Evolutionary conservation across 2,797 vertebrate genomes (phyloP), one percentile per base, ranked within the genome.

Genomic region (Serranus cabrilla): DNA sequence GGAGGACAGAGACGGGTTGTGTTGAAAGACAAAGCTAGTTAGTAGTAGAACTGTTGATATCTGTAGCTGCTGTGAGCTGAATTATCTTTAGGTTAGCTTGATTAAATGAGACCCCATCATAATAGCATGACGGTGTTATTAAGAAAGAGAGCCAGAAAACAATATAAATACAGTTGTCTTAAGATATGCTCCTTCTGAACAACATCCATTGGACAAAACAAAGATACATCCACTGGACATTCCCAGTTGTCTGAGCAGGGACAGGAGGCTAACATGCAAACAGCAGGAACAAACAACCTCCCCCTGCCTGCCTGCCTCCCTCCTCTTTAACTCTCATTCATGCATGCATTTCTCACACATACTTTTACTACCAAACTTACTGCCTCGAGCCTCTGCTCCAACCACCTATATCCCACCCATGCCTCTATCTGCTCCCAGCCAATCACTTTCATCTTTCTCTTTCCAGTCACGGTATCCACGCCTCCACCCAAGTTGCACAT

Each of bases 401-500:
- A 10, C 46, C 50, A 64, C 65, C 65, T 62, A 18, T 66, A 12
- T 57, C 54, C n/a, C 34, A 12, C 47, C 40, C 1, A 8, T 20
- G 42, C 49, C 74, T 63, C 51, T 37, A 55, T 62, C 46, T 59
- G 23, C 65, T 62, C n/a, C 21, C 40, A 60, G 23, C 31, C 63
- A 67, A 73, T 73, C 17, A 11, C 63, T 78, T 64, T 42, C 49
- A 45, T 73, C 47, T 46, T n/a, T 34, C 20, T 54, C 25, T 63
- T 72, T 80, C 25, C 56, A 52, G 45, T 43, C 62, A 65, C 18
- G 45, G 40, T 49, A 43, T 70, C 52, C 65, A 47, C 27, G 3
- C 50, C 74, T 81, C 58, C 66, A 84, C 71, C 57, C 42, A 31
- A 73, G 72, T 57, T 62, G 64, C 63, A 74, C 46, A 67, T 74